These are phyloP conservation scores for Marmota monax DNA, from an alignment of 2,113 vertebrate species.

Conservation along the genomic window DNA sequence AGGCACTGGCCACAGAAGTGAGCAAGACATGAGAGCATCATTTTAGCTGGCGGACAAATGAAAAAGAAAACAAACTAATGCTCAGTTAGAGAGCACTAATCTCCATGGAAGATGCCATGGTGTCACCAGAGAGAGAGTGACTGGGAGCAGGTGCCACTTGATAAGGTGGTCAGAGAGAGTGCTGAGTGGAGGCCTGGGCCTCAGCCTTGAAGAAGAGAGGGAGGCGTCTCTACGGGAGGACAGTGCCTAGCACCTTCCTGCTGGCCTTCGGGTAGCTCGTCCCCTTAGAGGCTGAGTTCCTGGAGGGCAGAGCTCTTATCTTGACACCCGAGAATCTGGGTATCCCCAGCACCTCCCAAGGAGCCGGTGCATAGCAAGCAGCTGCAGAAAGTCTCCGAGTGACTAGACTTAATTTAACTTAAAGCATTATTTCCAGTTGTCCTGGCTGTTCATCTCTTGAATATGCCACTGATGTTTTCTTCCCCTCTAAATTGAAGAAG, in stretches of 20 bases:
- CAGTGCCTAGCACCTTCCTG: not conserved
- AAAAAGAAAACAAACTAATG: not conserved
- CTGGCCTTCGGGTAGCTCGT: fast-evolving
- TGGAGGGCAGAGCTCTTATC: not conserved
- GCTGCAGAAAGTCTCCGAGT: not conserved
- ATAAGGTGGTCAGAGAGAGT: not conserved
- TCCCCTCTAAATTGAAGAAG: not conserved
- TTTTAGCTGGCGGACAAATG: not conserved
- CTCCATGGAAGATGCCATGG: not conserved
- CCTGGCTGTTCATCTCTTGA: not conserved
- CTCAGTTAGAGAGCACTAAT: not conserved
- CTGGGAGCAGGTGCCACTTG: not conserved
- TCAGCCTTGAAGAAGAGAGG: not conserved
- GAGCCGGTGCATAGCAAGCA: not conserved
- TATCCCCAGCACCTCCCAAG: not conserved
- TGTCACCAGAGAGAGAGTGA: not conserved
- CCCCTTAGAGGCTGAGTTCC: not conserved
- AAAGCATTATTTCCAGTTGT: not conserved
- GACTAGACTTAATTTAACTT: not conserved
- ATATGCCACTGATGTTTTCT: not conserved
- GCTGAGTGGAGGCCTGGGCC: not conserved
- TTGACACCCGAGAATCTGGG: not conserved
- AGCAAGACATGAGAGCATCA: not conserved
- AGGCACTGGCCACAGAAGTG: not conserved
- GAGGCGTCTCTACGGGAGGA: not conserved